These are phyloP conservation scores for Malaclemys terrapin DNA, from an alignment of 2,113 vertebrate species.

Conservation along the genomic window DNA sequence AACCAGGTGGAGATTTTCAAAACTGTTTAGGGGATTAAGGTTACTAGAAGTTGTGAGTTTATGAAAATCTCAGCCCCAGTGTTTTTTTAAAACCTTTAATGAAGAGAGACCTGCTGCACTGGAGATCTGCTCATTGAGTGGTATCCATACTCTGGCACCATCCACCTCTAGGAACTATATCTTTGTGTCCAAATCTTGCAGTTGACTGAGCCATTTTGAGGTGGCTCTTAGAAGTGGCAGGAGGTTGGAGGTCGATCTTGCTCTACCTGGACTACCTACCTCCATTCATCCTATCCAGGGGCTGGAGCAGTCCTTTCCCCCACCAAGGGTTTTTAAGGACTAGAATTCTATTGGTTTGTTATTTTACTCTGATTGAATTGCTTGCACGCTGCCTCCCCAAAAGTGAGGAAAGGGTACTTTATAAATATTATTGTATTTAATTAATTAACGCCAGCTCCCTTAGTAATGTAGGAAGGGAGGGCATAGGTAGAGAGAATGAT, in stretches of 20 bases:
- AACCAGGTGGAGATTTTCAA: conserved; percentile 16
- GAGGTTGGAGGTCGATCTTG: background rate
- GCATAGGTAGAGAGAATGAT: background rate
- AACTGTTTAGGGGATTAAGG: background rate
- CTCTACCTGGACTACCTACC: background rate
- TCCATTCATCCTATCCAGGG: background rate
- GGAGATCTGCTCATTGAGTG: background rate
- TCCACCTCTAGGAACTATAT: background rate
- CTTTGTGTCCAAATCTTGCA: background rate
- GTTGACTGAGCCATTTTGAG: background rate
- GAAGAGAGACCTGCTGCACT: conserved; percentile 2
- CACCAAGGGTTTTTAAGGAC: conserved; percentile 1
- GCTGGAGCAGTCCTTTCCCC: background rate
- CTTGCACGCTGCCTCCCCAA: background rate
- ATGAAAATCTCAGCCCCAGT: background rate
- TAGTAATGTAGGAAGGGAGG: background rate
- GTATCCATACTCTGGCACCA: background rate
- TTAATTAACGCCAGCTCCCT: conserved; percentile 45
- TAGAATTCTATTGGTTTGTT: background rate
- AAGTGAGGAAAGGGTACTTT: conserved; percentile 7
- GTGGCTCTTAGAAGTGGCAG: background rate
- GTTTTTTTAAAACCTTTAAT: conserved; percentile 44
- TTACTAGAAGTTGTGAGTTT: background rate
- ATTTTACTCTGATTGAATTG: conserved; percentile 46
- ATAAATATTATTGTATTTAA: conserved; percentile 61